phyloP scores from a whole-genome alignment of 2,797 vertebrate species.

The Aplochiton taeniatus region DNA sequence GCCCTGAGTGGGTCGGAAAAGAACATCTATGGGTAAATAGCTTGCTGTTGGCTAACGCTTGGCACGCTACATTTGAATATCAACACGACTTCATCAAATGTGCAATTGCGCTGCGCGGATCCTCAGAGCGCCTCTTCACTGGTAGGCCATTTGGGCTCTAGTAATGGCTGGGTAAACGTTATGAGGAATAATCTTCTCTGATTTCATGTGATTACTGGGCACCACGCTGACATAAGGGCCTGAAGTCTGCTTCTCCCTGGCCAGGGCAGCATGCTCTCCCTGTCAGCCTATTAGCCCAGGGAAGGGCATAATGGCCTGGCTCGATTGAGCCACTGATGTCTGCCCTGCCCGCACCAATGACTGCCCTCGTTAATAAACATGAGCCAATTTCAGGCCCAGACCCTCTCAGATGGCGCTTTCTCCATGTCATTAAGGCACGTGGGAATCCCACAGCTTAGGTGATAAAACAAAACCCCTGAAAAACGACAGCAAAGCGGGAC shows the following conservation, averaged over 20 bases:
- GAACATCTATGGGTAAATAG: conserved; percentile 71
- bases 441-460: conserved; percentile 47
- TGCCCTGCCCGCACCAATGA: conserved; percentile 67
- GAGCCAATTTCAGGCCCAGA: conserved; percentile 71
- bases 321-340: conserved; percentile 75
- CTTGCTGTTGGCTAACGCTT: conserved; percentile 53
- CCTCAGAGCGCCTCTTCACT: conserved; percentile 74
- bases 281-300: conserved; percentile 74
- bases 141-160: conserved; percentile 71
- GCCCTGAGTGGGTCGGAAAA: conserved; percentile 57
- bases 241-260: conserved; percentile 65
- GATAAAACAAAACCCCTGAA: conserved; percentile 56
- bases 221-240: conserved; percentile 74
- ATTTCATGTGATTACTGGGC: conserved; percentile 83
- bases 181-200: conserved; percentile 85
- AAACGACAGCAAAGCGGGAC: conserved; percentile 1
- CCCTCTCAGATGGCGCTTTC: conserved; percentile 68
- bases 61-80: conserved; percentile 67
- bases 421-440: conserved; percentile 60
- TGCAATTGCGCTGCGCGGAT: conserved; percentile 69
- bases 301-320: conserved; percentile 76
- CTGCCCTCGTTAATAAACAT: conserved; percentile 82
- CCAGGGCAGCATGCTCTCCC: conserved; percentile 67
- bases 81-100: conserved; percentile 77
- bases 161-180: conserved; percentile 83